Percentiles rank a stretch among this genome's conserved stretches.
Evolutionary conservation across 2,888 invertebrate genomes (phyloP).

Genomic region (Pachycephus smyrnensis): DNA sequence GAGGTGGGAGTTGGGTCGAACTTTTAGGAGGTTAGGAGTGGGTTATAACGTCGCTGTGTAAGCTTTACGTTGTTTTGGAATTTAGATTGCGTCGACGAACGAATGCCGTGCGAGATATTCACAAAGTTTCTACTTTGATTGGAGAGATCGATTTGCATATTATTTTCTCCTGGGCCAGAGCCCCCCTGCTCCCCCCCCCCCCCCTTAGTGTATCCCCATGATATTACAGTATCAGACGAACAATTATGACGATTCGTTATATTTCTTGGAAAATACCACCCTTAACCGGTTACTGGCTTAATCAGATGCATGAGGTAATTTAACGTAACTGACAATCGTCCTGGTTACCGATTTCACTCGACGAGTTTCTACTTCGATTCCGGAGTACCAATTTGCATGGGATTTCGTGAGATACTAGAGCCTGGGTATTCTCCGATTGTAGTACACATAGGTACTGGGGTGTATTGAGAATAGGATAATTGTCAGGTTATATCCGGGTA

Average conservation of each 20-base stretch:
- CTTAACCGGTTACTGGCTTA: not conserved
- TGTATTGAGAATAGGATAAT: not conserved
- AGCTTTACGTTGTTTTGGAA: slow-evolving; percentile 31
- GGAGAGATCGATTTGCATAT: slow-evolving; percentile 52
- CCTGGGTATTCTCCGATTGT: not conserved
- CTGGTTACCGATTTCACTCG: not conserved
- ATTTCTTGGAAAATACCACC: not conserved
- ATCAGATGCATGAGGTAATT: not conserved
- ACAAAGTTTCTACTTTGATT: slow-evolving; percentile 42
- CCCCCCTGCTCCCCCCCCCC: not conserved
- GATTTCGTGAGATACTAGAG: not conserved
- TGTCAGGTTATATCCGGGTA: not conserved
- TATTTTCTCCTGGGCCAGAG: slow-evolving; percentile 35
- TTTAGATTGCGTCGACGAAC: slow-evolving; percentile 53
- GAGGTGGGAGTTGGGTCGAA: not conserved
- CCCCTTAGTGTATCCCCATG: not conserved
- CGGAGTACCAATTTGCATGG: not conserved
- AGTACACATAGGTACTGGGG: not conserved
- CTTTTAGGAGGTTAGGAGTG: not conserved
- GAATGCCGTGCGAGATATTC: slow-evolving; percentile 34
- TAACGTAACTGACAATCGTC: not conserved
- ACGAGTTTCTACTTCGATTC: not conserved
- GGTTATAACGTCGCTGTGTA: not conserved
- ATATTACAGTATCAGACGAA: not conserved
- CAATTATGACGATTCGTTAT: not conserved